These are phyloP conservation scores for Ascaphus truei DNA, from an alignment of 2,113 vertebrate genomes.

Conservation along the genomic window DNA sequence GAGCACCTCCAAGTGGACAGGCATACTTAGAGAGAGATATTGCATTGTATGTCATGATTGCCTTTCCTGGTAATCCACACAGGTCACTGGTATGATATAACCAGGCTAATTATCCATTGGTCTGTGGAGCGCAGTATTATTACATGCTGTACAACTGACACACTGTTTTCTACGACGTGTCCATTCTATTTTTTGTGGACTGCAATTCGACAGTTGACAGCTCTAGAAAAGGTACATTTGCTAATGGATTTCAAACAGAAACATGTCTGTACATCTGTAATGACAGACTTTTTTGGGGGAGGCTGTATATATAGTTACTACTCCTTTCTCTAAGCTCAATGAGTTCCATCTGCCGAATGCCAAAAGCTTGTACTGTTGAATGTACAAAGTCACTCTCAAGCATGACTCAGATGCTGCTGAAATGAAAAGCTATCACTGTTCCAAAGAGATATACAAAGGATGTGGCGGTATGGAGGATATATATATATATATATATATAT, in stretches of 20 bases:
- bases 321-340: not conserved
- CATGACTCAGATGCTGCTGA: not conserved
- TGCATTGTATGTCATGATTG: too few species aligned
- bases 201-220: conserved; percentile 14
- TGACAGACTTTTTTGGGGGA: conserved; percentile 9
- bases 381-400: conserved; percentile 2
- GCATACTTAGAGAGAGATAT: too few species aligned
- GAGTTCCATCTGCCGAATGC: conserved; percentile 18
- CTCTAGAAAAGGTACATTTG: not conserved
- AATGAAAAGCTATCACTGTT: conserved; percentile 5
- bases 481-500: too few species aligned
- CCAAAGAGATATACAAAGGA: not conserved
- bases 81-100: too few species aligned
- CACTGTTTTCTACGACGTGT: too few species aligned
- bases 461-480: too few species aligned
- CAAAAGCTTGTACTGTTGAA: not conserved
- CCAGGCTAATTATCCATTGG: too few species aligned
- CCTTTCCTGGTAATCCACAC: too few species aligned
- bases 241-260: conserved; percentile 27
- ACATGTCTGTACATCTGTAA: conserved; percentile 24
- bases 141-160: not conserved
- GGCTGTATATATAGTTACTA: not conserved
- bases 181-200: conserved; percentile 19
- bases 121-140: too few species aligned
- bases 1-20: too few species aligned